Percentiles rank a stretch among this genome's conserved stretches.
Evolutionary conservation across 2,888 invertebrate genomes (phyloP).

Genomic region (Trachelus iudaicus): DNA sequence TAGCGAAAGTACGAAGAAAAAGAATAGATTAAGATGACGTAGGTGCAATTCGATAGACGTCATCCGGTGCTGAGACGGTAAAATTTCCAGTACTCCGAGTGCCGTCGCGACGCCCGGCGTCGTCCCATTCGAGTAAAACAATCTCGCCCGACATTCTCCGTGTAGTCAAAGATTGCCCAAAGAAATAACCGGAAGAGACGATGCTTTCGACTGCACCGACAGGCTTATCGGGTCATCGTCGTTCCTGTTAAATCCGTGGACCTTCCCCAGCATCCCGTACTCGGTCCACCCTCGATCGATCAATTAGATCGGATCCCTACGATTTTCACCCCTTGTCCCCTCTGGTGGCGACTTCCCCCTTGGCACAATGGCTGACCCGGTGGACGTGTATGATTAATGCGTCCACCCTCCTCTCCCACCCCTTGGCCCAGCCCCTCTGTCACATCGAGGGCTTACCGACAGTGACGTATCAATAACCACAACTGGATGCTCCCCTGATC

Average conservation of each 20-base stretch:
- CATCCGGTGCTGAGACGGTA: background rate
- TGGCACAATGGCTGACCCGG: background rate
- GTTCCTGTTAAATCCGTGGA: background rate
- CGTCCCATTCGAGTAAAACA: background rate
- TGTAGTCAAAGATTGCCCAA: background rate
- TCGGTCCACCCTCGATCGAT: slow-evolving; percentile 15
- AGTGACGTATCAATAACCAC: slow-evolving; percentile 1
- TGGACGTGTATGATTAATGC: background rate
- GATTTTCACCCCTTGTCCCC: slow-evolving; percentile 21
- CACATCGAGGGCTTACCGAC: background rate
- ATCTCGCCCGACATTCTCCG: background rate
- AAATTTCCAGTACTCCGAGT: background rate
- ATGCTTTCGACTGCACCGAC: background rate
- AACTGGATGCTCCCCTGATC: no score
- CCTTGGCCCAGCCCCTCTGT: background rate
- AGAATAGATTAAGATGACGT: slow-evolving; percentile 28
- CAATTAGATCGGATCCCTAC: slow-evolving; percentile 29
- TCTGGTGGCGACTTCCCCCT: background rate
- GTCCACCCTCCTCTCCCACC: background rate
- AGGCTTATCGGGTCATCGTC: background rate
- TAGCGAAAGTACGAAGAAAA: slow-evolving; percentile 19
- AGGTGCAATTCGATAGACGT: background rate
- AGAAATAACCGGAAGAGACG: background rate
- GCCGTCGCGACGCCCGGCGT: background rate
- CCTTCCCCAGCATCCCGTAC: slow-evolving; percentile 2